phyloP scores from a whole-genome alignment of 1,140 invertebrate species.

The Sminthurides bifidus region DNA sequence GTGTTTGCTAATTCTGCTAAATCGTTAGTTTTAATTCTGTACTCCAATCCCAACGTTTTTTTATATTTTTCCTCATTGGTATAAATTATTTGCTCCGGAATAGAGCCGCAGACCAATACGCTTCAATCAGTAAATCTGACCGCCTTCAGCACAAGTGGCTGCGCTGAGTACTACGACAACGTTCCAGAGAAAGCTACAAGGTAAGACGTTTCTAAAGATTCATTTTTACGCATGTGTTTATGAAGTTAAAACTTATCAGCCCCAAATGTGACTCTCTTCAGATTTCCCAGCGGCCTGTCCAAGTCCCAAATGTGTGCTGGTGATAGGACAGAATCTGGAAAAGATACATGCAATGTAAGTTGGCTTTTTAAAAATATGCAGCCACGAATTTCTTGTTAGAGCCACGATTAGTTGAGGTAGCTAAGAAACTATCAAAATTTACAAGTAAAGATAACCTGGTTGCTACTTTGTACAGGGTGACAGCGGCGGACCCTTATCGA shows the following conservation, averaged over 20 bases:
- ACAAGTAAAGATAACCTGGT: no score
- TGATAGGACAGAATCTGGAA: conserved; percentile 14
- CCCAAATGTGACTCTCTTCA: background rate
- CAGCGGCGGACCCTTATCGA: conserved; percentile 21
- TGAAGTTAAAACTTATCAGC: background rate
- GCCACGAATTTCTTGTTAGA: background rate
- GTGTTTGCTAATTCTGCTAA: no score
- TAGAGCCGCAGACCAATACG: conserved; percentile 12
- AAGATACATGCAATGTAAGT: conserved; percentile 30
- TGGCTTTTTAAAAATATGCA: background rate
- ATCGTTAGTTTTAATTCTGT: no score
- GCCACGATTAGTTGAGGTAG: no score
- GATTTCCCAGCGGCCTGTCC: conserved; percentile 19
- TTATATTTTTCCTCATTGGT: background rate
- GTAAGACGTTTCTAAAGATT: background rate
- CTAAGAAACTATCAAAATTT: no score
- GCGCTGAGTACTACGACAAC: conserved; percentile 13
- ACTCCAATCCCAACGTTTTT: background rate
- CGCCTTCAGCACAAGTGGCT: conserved; percentile 4
- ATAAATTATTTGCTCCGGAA: background rate
- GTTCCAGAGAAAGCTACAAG: conserved; percentile 12
- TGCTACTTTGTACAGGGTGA: conserved; percentile 20
- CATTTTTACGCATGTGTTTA: background rate
- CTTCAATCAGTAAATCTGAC: conserved; percentile 28
- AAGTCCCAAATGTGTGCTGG: conserved; percentile 26